Percentiles rank a stretch among this genome's conserved stretches.
Evolutionary conservation across 1,140 invertebrate species (phyloP).

Genomic region (Zaprionus gabonicus): DNA sequence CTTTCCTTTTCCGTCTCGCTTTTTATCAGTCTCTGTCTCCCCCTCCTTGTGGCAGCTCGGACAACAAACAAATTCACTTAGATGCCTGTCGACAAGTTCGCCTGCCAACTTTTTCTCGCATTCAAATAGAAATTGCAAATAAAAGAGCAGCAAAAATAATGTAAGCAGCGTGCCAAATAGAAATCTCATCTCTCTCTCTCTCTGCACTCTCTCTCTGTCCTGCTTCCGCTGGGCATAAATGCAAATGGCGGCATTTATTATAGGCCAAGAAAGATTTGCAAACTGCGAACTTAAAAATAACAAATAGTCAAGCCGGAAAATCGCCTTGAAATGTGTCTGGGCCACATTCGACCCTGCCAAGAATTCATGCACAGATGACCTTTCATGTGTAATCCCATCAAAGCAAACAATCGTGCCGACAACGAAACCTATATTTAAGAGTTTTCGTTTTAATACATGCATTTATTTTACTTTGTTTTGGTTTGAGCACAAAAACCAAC

Average conservation of each 20-base stretch:
- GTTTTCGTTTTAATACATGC: not conserved
- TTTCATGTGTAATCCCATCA: slow-evolving; percentile 62
- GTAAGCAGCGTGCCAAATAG: slow-evolving; percentile 64
- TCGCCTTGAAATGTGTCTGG: slow-evolving; percentile 76
- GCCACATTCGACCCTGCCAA: slow-evolving; percentile 56
- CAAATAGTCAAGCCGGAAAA: slow-evolving; percentile 60
- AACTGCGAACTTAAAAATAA: slow-evolving; percentile 38
- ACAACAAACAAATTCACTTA: slow-evolving; percentile 73
- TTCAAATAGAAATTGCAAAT: slow-evolving; percentile 44
- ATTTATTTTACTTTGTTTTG: not conserved
- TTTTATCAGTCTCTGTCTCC: not conserved
- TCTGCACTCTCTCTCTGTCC: slow-evolving; percentile 4
- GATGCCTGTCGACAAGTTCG: slow-evolving; percentile 64
- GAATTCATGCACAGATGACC: not conserved
- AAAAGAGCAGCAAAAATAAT: slow-evolving; percentile 50
- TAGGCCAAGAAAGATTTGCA: slow-evolving; percentile 44
- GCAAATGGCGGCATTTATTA: slow-evolving; percentile 46
- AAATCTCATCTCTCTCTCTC: slow-evolving; percentile 16
- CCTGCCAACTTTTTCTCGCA: slow-evolving; percentile 62
- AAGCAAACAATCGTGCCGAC: slow-evolving; percentile 27
- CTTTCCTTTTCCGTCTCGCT: slow-evolving; percentile 11
- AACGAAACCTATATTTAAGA: not conserved
- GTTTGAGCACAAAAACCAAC: not conserved
- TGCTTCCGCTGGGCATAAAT: slow-evolving; percentile 17
- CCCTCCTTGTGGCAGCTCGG: slow-evolving; percentile 16